These are phyloP conservation scores for Calliopum simillimum DNA, from an alignment of 2,888 invertebrate species.

Conservation along the genomic window DNA sequence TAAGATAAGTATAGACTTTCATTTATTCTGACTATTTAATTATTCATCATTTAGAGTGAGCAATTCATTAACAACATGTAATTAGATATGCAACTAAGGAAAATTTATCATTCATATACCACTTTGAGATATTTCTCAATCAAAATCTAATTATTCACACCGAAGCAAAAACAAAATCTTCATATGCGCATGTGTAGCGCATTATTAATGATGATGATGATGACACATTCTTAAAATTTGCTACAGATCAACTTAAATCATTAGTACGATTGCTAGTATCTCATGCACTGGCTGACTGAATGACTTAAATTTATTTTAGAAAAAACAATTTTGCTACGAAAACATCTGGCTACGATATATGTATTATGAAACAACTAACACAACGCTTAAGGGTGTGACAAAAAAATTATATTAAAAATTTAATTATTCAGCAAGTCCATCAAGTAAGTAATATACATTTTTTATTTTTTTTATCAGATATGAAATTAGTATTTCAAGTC, in stretches of 20 bases:
- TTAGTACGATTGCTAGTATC: no score
- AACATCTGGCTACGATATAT: background rate
- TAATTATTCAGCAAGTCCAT: conserved; percentile 6
- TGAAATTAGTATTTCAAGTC: no score
- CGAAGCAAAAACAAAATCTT: no score
- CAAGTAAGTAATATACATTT: background rate
- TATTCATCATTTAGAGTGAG: no score
- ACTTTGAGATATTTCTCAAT: no score
- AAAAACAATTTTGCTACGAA: background rate
- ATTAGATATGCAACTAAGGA: no score
- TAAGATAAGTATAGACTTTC: no score
- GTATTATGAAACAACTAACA: background rate
- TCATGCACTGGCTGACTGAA: no score
- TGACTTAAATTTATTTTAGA: background rate
- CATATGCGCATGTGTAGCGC: background rate
- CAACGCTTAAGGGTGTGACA: conserved; percentile 1
- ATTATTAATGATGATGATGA: background rate
- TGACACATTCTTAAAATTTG: background rate
- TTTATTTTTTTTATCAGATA: background rate
- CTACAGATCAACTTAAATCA: background rate
- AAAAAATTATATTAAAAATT: background rate
- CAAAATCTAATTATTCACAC: no score
- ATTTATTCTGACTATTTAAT: no score
- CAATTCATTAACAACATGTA: no score
- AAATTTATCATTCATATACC: no score